Evolutionary conservation across 2,888 invertebrate genomes (phyloP), one percentile per base, ranked within the genome.

Genomic region (Xestia ashworthii): DNA sequence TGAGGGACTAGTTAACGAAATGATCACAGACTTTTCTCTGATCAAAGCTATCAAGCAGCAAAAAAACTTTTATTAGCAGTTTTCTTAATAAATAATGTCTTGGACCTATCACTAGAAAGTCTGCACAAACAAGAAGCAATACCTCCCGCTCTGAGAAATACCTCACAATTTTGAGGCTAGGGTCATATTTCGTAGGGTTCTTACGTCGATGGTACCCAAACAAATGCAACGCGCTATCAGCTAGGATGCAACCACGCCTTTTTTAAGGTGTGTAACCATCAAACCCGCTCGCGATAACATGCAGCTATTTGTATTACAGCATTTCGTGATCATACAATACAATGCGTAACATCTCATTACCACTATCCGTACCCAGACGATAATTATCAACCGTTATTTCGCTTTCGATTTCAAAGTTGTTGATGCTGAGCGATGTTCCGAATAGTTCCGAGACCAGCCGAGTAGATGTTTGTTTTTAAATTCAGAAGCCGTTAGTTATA

Each of bases 191-290:
- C 6, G n/a, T 22, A 19, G 14, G 70, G 73, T 69, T 67, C 38
- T 16, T 41, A 48, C 11, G 1, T 11, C 44, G 0, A 69, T 80
- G 84, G 81, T 80, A 87, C 84, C 84, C 84, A 25, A 83, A 74
- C 50, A 48, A 55, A 74, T 80, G 70, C 62, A 81, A 76, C 73
- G 70, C 74, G 65, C 73, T 80, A 85, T 83, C 81, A 85, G 74
- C 73, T 58, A 79, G 80, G 84, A 87, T 80, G 82, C 82, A 83
- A 88, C 89, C 88, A 88, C 89, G 85, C 89, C 89, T 87, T 82
- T 76, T 68, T 69, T 46, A 70, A 79, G 71, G 78, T 66, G 82
- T 82, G 82, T 75, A 82, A 86, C 76, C n/a, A n/a, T n/a, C n/a
- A 78, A 82, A 83, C 88, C 53, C 4, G 84, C 69, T 81, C 60